Evolutionary conservation across 1,140 invertebrate genomes (phyloP).

Genomic region (Caerostris darwini): DNA sequence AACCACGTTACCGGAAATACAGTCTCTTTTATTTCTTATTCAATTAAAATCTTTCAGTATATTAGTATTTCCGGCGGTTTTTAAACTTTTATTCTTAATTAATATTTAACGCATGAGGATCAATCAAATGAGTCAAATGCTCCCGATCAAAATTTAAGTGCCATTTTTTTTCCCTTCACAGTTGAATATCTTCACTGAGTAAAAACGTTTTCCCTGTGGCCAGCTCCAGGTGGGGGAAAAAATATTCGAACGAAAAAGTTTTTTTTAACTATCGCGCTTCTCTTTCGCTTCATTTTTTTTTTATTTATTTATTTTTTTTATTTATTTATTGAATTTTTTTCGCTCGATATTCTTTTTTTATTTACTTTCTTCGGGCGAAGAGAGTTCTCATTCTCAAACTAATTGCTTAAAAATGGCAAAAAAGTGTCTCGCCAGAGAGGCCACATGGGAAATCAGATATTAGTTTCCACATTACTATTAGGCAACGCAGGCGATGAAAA

Average conservation of each 20-base stretch:
- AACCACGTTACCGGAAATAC: too few species aligned
- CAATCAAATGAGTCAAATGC: background rate
- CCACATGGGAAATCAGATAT: conserved; percentile 25
- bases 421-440: background rate
- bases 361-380: background rate
- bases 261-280: background rate
- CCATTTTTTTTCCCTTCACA: background rate
- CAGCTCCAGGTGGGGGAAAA: background rate
- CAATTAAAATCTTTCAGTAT: too few species aligned
- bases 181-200: background rate
- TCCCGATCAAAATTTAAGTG: background rate
- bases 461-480: background rate
- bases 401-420: conserved; percentile 24
- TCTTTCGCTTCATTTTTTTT: background rate
- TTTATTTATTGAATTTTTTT: background rate
- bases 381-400: background rate
- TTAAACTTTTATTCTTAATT: background rate
- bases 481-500: background rate
- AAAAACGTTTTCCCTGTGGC: background rate
- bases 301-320: too few species aligned
- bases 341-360: background rate
- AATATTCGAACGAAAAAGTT: background rate
- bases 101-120: background rate
- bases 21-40: too few species aligned
- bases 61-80: background rate